Base-by-base conservation (phyloP, 2,797 vertebrate genomes). In the Gallinago solitaria region DNA sequence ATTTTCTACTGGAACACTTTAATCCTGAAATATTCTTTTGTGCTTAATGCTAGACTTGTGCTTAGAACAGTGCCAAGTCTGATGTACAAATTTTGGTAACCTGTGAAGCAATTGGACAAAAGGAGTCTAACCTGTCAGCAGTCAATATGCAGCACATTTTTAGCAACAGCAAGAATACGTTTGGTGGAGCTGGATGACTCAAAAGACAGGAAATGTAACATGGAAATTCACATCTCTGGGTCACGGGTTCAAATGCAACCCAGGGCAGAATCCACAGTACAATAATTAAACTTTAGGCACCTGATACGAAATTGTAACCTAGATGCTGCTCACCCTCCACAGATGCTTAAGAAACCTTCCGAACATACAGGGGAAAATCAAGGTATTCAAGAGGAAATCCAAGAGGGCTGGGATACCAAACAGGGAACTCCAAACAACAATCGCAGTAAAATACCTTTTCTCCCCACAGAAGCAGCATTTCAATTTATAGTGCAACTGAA, bases 91-190 rank as follows among this genome's bases (percentile, higher is more conserved):
- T 60, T 43, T 54, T 67, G 48, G 28, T 87, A 93, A 74, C 30
- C 69, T 3, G 5, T 45, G 57, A 96, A 83, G n/a, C 53, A 64
- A 79, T 14, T 51, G 53, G 87, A 83, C 87, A 89, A 67, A 81
- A n/a, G 37, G 10, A 84, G 50, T n/a, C 74, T 65, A 87, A 79
- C n/a, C 32, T 92, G 82, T 89, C 87, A 74, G 75, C 92, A 93
- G 47, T 69, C 78, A 84, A 73, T 13, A 64, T 16, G n/a, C n/a
- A 80, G 32, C 45, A 63, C 25, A 64, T 74, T 77, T 88, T 85
- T 64, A 64, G 60, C 37, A 87, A 70, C 6, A 41, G 48, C 35
- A 89, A 59, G 56, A 79, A 67, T 43, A 90, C 11, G 13, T 74
- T 87, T 85, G 64, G 60, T 60, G 32, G 25, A 89, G 39, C 25